phyloP scores from a whole-genome alignment of 2,113 vertebrate genomes.

The Oreochromis niloticus region DNA sequence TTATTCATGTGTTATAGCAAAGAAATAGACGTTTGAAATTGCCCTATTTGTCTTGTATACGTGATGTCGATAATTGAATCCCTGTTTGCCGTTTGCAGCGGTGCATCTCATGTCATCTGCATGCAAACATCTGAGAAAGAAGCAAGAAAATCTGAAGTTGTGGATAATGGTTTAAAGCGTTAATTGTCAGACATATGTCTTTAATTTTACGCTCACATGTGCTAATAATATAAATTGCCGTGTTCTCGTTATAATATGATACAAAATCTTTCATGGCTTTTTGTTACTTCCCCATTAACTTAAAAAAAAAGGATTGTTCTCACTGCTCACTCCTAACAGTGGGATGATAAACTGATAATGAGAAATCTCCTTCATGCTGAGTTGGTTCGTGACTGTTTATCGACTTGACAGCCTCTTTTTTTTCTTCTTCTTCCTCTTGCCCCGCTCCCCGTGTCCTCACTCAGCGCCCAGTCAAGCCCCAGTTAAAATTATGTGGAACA shows the following conservation, averaged over 20 bases:
- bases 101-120: not conserved
- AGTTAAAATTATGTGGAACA: slow-evolving; percentile 91
- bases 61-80: not conserved
- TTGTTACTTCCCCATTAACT: not conserved
- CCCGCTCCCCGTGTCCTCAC: not conserved
- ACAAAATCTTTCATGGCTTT: not conserved
- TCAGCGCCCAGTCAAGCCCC: slow-evolving; percentile 93
- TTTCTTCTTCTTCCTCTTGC: not conserved
- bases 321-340: slow-evolving; percentile 2
- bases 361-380: slow-evolving; percentile 42
- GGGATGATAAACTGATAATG: slow-evolving; percentile 40
- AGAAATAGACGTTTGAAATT: not conserved
- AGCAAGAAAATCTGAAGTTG: not conserved
- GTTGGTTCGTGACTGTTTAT: slow-evolving; percentile 27
- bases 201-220: not conserved
- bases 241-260: not conserved
- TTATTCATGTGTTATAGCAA: not conserved
- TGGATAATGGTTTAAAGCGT: not conserved
- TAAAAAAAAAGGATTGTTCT: not conserved
- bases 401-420: slow-evolving; percentile 17
- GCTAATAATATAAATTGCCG: not conserved
- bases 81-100: not conserved
- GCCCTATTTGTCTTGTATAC: not conserved
- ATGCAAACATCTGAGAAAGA: not conserved
- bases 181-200: not conserved